These are phyloP conservation scores for Drosophila ustulata DNA, from an alignment of 2,888 invertebrate species.

Conservation along the genomic window DNA sequence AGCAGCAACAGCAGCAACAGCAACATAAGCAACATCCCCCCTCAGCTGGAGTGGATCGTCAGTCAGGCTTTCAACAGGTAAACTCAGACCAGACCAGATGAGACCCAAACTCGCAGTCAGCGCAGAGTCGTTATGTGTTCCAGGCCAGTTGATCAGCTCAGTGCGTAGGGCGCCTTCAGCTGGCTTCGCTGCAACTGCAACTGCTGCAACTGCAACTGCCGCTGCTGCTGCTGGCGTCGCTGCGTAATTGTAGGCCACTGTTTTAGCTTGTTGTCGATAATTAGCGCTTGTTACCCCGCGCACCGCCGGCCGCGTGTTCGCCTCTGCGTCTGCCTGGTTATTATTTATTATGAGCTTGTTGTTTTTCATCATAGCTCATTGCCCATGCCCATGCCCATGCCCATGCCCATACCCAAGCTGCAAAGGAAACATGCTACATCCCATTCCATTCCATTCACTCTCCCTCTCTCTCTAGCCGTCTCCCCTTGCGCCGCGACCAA, in stretches of 20 bases:
- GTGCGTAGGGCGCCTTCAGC: constrained; percentile 59
- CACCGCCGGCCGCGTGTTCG: constrained; percentile 42
- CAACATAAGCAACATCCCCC: constrained; percentile 15
- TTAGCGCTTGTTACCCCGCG: constrained; percentile 78
- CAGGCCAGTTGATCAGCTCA: constrained; percentile 38
- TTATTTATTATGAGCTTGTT: constrained; percentile 79
- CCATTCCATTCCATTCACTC: constrained; percentile 2
- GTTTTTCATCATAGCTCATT: constrained; percentile 78
- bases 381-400: constrained; percentile 62
- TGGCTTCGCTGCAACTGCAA: constrained; percentile 13
- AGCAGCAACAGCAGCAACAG: constrained; percentile 2
- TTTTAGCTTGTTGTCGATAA: constrained; percentile 80
- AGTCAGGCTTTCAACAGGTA: constrained; percentile 63
- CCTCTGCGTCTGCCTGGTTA: constrained; percentile 58
- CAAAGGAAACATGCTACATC: constrained; percentile 67
- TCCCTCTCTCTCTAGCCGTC: constrained; percentile 14
- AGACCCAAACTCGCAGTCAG: constrained; percentile 12
- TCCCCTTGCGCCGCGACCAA: constrained; percentile 15
- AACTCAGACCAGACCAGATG: constrained; percentile 18
- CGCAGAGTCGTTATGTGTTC: constrained; percentile 47
- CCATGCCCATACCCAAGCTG: constrained; percentile 39
- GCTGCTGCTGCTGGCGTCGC: constrained; percentile 42
- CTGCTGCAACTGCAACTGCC: constrained; percentile 7
- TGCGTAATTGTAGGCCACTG: constrained; percentile 79
- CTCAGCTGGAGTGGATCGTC: constrained; percentile 32